Percentiles rank a stretch among this genome's conserved stretches.
phyloP scores from a whole-genome alignment of 2,888 invertebrate species.

The Monoplex corrugatus region DNA sequence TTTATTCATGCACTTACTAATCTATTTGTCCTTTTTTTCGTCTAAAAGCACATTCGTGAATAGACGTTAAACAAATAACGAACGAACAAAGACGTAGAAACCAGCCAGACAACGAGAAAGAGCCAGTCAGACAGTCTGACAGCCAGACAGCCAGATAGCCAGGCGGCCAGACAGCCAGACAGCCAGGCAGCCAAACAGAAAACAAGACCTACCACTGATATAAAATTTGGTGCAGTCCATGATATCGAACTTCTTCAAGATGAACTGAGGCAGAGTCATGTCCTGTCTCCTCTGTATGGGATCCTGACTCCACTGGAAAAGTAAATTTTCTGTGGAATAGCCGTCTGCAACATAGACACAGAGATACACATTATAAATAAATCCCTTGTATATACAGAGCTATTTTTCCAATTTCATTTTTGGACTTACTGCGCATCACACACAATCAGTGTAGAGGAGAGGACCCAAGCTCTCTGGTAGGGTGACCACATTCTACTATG shows the following conservation, averaged over 20 bases:
- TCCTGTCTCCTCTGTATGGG: slow-evolving; percentile 57
- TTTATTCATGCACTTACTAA: no score
- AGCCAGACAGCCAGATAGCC: neutral
- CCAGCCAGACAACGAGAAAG: neutral
- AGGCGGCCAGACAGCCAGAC: neutral
- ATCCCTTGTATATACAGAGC: no score
- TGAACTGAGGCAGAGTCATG: slow-evolving; percentile 68
- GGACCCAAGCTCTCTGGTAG: no score
- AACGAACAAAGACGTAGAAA: neutral
- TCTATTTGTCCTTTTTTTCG: no score
- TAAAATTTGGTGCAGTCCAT: slow-evolving; percentile 55
- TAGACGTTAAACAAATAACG: neutral
- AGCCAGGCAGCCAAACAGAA: no score
- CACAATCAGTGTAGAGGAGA: no score
- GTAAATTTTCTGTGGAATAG: slow-evolving; percentile 65
- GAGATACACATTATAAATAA: no score
- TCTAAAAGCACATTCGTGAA: neutral
- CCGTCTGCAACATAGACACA: slow-evolving; percentile 59
- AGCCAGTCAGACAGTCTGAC: neutral
- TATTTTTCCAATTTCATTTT: no score
- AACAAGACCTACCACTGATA: slow-evolving; percentile 39
- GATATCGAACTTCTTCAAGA: slow-evolving; percentile 36
- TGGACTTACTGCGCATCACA: no score
- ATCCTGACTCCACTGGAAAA: slow-evolving; percentile 61
- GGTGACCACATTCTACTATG: no score